phyloP scores from a whole-genome alignment of 53 echinoderm and acorn worm species.

The Stichopus horrens region DNA sequence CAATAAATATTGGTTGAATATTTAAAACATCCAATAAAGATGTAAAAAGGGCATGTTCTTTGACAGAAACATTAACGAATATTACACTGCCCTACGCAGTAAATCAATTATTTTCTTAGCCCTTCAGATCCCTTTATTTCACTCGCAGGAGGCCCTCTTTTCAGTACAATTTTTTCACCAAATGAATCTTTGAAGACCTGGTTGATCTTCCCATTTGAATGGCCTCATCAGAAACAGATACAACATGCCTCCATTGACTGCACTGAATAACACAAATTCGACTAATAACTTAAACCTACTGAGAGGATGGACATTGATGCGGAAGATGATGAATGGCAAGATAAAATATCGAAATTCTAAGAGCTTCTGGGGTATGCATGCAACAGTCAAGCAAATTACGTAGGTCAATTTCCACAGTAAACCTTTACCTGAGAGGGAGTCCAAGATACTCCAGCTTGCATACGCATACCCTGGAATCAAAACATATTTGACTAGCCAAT shows the following conservation, averaged over 20 bases:
- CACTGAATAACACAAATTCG: constrained; percentile 71
- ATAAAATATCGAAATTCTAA: constrained; percentile 95
- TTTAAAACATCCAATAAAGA: too few relatives aligned
- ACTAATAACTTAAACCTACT: constrained; percentile 62
- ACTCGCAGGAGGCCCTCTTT: background rate
- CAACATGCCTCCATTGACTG: constrained; percentile 69
- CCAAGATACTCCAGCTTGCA: constrained; percentile 81
- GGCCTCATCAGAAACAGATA: constrained; percentile 76
- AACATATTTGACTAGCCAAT: constrained; percentile 60
- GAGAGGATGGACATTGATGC: constrained; percentile 66
- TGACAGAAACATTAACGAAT: too few relatives aligned
- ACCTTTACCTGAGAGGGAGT: constrained; percentile 61
- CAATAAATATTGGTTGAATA: too few relatives aligned
- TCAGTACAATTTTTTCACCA: constrained; percentile 57
- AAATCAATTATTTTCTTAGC: too few relatives aligned
- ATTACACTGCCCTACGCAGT: too few relatives aligned
- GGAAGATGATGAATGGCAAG: constrained; percentile 77
- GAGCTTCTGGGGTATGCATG: constrained; percentile 83
- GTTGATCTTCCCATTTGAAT: constrained; percentile 75
- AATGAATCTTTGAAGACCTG: constrained; percentile 82
- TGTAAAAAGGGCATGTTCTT: too few relatives aligned
- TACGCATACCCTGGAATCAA: constrained; percentile 81
- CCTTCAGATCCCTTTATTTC: too few relatives aligned
- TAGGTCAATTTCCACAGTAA: constrained; percentile 76
- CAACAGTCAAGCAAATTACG: constrained; percentile 64